phyloP scores from a whole-genome alignment of 2,888 invertebrate species.

The Dusona sp. region DNA sequence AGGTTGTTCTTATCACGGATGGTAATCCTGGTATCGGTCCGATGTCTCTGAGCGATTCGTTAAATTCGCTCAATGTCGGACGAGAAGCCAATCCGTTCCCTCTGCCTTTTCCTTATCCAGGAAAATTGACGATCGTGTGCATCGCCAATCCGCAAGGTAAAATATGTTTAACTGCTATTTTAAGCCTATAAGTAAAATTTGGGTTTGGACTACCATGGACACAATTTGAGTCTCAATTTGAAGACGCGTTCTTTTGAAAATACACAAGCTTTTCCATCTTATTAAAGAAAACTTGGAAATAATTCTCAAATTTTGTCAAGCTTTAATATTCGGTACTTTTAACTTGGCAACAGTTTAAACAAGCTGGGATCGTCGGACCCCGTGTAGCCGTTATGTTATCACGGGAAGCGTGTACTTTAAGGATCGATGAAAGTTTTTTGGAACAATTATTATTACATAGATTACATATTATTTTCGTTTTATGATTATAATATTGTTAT shows the following conservation, averaged over 20 bases:
- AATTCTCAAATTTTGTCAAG: no score
- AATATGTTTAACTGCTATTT: conserved; percentile 71
- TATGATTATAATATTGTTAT: no score
- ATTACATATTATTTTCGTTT: no score
- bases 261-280: not conserved
- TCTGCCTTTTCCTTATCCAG: conserved; percentile 92
- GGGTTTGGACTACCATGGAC: no score
- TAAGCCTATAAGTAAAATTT: no score
- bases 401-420: no score
- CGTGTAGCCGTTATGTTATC: no score
- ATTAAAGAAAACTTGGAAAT: not conserved
- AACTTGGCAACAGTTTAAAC: no score
- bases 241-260: not conserved
- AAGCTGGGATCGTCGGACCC: no score
- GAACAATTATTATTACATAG: no score
- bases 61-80: conserved; percentile 85
- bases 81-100: conserved; percentile 87
- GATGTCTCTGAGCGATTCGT: conserved; percentile 87
- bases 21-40: conserved; percentile 90
- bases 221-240: not conserved
- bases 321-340: no score
- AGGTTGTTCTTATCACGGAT: conserved; percentile 92
- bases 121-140: conserved; percentile 92
- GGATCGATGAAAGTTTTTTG: no score
- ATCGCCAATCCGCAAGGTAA: conserved; percentile 88